These are phyloP conservation scores for Julus scandinavius DNA, from an alignment of 2,888 invertebrate species.

Conservation along the genomic window DNA sequence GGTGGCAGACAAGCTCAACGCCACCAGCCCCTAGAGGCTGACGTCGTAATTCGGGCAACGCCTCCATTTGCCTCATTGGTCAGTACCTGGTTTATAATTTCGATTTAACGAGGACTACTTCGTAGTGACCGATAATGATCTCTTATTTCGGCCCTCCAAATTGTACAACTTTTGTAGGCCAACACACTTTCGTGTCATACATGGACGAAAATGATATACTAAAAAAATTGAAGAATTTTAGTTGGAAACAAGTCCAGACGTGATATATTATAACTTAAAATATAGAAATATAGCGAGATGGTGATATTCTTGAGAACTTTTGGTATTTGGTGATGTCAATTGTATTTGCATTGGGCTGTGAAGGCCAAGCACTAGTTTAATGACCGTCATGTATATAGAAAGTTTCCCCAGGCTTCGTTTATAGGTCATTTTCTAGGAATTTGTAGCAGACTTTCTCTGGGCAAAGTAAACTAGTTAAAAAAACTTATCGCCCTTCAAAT, in stretches of 20 bases:
- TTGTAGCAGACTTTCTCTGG: too few relatives aligned
- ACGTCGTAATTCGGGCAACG: background rate
- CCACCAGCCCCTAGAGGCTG: background rate
- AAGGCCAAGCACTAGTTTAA: background rate
- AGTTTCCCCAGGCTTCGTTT: too few relatives aligned
- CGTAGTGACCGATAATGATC: background rate
- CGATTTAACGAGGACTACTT: background rate
- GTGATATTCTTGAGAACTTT: background rate
- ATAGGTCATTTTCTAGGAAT: too few relatives aligned
- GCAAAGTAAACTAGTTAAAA: too few relatives aligned
- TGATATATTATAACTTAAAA: too few relatives aligned
- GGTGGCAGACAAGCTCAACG: background rate
- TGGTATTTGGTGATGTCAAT: background rate
- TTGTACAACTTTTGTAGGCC: background rate
- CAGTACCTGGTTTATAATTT: background rate
- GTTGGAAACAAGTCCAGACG: too few relatives aligned
- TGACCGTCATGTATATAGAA: background rate
- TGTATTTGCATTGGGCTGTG: background rate
- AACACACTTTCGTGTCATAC: background rate
- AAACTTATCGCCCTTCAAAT: too few relatives aligned
- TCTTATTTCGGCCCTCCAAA: background rate
- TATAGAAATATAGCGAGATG: background rate
- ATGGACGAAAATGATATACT: too few relatives aligned
- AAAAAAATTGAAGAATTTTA: too few relatives aligned
- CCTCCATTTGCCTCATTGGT: background rate